phyloP scores from a whole-genome alignment of 1,140 invertebrate species.

The Andrena cerasifolii region DNA sequence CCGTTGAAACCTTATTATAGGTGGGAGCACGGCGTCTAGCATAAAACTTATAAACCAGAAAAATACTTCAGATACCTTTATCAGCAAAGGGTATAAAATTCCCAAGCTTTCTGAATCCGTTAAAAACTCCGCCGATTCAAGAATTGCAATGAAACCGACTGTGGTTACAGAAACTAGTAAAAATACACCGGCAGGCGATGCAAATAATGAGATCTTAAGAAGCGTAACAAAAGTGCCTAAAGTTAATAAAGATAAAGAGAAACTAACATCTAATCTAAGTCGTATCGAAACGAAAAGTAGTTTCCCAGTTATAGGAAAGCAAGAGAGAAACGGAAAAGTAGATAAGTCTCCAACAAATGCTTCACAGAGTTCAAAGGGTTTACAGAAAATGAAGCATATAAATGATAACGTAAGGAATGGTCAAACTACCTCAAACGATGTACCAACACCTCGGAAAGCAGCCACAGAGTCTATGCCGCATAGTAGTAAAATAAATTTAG shows the following conservation, averaged over 20 bases:
- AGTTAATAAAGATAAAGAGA: conserved; percentile 12
- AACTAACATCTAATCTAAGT: not conserved
- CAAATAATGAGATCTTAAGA: not conserved
- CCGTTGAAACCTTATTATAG: not conserved
- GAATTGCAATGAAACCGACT: not conserved
- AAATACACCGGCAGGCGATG: conserved; percentile 1
- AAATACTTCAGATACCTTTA: not conserved
- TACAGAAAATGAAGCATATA: not conserved
- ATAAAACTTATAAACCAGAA: not conserved
- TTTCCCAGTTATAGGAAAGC: not conserved
- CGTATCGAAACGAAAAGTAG: not conserved
- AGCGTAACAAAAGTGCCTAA: conserved; percentile 32
- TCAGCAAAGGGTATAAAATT: not conserved
- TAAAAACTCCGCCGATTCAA: not conserved
- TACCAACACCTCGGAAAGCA: conserved; percentile 13
- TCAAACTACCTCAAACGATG: conserved; percentile 32
- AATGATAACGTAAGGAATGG: not conserved
- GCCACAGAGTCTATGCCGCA: not conserved
- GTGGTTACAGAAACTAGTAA: not conserved
- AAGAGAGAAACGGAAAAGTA: not conserved
- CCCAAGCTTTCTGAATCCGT: not conserved
- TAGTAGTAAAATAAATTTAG: conserved; percentile 2
- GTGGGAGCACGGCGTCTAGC: not conserved
- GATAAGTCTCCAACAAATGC: not conserved
- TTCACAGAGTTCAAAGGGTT: not conserved